These are phyloP conservation scores for Globicephala melas DNA, from an alignment of 2,113 vertebrate species.

Conservation along the genomic window DNA sequence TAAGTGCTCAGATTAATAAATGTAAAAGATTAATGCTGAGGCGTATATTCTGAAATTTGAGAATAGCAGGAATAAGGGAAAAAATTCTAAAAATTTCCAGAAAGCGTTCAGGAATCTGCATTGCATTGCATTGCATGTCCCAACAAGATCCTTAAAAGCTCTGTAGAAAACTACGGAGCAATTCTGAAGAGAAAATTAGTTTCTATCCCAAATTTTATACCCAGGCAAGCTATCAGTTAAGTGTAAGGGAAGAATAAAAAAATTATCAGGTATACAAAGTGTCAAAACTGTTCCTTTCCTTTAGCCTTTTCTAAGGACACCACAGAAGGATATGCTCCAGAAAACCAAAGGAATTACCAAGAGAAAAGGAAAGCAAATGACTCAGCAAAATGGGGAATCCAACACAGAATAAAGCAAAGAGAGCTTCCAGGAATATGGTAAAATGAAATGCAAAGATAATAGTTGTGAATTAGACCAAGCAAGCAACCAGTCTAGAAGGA, in stretches of 20 bases:
- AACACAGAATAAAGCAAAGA: not conserved
- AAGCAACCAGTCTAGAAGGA: not conserved
- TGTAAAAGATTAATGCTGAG: not conserved
- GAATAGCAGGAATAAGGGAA: not conserved
- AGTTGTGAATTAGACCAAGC: not conserved
- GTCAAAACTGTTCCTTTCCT: not conserved
- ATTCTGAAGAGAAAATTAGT: not conserved
- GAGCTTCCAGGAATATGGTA: not conserved
- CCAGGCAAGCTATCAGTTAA: not conserved
- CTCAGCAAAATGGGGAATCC: not conserved
- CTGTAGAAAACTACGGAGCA: not conserved
- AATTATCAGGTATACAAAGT: not conserved
- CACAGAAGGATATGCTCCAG: not conserved
- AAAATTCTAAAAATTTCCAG: not conserved
- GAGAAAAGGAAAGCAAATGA: not conserved
- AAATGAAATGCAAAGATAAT: not conserved
- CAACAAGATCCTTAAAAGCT: not conserved
- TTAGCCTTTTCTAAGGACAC: not conserved
- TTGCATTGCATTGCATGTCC: not conserved
- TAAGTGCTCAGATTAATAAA: not conserved
- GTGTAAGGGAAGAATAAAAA: not conserved
- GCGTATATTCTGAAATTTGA: not conserved
- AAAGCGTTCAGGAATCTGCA: not conserved
- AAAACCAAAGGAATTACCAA: not conserved
- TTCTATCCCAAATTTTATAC: not conserved